A percentile compares a stretch with the other conserved stretches of the same genome.
Evolutionary conservation across 1,140 invertebrate genomes (phyloP).

Genomic region (Centruroides sculpturatus): DNA sequence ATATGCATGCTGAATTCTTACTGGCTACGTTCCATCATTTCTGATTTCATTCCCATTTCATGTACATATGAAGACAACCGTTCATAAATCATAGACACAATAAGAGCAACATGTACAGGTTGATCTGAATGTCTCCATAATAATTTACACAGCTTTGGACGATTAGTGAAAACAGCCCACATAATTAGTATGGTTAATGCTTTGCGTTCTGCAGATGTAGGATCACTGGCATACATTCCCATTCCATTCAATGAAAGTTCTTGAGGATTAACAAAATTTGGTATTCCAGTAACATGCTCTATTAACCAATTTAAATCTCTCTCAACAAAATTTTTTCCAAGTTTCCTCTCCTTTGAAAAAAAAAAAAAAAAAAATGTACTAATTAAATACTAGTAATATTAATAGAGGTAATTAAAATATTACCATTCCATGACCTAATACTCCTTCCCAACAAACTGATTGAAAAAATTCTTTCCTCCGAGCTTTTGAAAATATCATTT

Average conservation of each 20-base stretch:
- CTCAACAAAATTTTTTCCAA: slow-evolving; percentile 23
- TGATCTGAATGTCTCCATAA: slow-evolving; percentile 33
- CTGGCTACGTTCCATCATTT: slow-evolving; percentile 19
- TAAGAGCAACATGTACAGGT: slow-evolving; percentile 31
- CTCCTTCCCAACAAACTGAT: slow-evolving; percentile 28
- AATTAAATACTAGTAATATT: no score
- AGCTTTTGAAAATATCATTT: slow-evolving; percentile 27
- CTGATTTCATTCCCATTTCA: slow-evolving; percentile 18
- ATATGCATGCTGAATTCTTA: slow-evolving; percentile 1
- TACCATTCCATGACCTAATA: slow-evolving; percentile 24
- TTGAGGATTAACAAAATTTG: slow-evolving; percentile 27
- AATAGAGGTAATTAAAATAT: background rate
- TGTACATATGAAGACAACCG: slow-evolving; percentile 17
- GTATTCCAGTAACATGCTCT: slow-evolving; percentile 21
- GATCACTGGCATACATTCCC: slow-evolving; percentile 21
- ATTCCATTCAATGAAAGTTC: slow-evolving; percentile 26
- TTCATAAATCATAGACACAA: slow-evolving; percentile 23
- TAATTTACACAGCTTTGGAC: slow-evolving; percentile 26
- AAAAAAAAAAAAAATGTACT: background rate
- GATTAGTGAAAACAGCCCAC: slow-evolving; percentile 27
- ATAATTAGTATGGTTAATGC: slow-evolving; percentile 20
- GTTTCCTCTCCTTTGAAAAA: slow-evolving; percentile 7
- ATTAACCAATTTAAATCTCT: slow-evolving; percentile 22
- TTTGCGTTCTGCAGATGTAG: slow-evolving; percentile 28
- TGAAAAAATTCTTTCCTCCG: slow-evolving; percentile 32